Evolutionary conservation across 2,888 invertebrate genomes (phyloP).

Genomic region (Drosophila nr. medialis): DNA sequence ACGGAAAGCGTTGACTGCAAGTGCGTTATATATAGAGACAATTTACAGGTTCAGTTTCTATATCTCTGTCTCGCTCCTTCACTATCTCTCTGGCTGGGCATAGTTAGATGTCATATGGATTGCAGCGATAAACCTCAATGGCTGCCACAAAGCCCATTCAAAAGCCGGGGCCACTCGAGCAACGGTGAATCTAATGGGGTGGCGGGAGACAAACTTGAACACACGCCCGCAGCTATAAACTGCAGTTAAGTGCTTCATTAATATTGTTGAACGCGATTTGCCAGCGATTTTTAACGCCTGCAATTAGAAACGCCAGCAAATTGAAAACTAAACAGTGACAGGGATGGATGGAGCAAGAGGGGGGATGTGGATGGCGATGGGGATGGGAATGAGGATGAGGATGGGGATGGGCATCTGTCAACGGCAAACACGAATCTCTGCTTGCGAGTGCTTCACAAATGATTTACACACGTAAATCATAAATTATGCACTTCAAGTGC

Average conservation of each 20-base stretch:
- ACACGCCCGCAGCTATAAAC: constrained; percentile 68
- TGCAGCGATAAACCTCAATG: constrained; percentile 37
- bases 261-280: constrained; percentile 63
- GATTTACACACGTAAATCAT: constrained; percentile 79
- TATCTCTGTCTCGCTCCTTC: constrained; percentile 8
- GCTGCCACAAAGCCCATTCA: constrained; percentile 26
- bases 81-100: neutral
- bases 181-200: constrained; percentile 19
- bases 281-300: constrained; percentile 61
- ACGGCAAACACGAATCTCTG: constrained; percentile 38
- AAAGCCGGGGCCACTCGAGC: constrained; percentile 28
- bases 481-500: constrained; percentile 75
- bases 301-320: constrained; percentile 67
- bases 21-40: neutral
- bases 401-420: constrained; percentile 50
- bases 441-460: constrained; percentile 65
- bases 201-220: constrained; percentile 48
- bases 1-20: neutral
- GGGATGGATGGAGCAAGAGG: neutral
- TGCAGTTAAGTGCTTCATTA: constrained; percentile 65
- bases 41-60: neutral
- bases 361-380: neutral
- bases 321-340: constrained; percentile 57
- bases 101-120: constrained; percentile 28
- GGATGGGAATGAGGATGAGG: neutral